Conservation (phyloP, 2,888 invertebrate genomes). For the Coecobrya sp. region DNA sequence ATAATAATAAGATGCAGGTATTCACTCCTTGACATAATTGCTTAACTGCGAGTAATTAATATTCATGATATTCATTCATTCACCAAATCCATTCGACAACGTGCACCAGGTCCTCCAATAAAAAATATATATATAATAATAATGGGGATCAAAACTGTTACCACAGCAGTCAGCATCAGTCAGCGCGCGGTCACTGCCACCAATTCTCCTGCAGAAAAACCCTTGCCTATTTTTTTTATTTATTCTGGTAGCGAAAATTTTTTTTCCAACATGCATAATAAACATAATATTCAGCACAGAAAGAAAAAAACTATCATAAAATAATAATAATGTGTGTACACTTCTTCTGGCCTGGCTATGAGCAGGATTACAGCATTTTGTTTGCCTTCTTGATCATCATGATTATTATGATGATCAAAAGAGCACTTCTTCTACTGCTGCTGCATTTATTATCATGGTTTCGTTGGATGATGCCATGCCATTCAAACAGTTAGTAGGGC, state of each 20-base stretch:
- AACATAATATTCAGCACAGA: neutral
- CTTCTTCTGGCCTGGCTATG: slow-evolving; percentile 32
- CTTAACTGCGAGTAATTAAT: slow-evolving; percentile 82
- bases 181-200: slow-evolving; percentile 57
- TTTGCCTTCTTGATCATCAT: slow-evolving; percentile 38
- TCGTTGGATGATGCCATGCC: slow-evolving; percentile 72
- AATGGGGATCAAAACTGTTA: slow-evolving; percentile 11
- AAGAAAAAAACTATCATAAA: too few species aligned
- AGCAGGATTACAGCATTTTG: slow-evolving; percentile 51
- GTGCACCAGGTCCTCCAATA: slow-evolving; percentile 15
- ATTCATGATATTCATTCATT: slow-evolving; percentile 76
- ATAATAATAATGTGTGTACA: neutral
- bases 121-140: neutral
- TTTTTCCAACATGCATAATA: neutral
- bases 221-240: neutral
- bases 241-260: slow-evolving; percentile 40
- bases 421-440: neutral
- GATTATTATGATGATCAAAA: slow-evolving; percentile 31
- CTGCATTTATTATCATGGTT: neutral
- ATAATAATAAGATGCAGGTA: slow-evolving; percentile 65
- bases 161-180: too few species aligned
- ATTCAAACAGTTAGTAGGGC: slow-evolving; percentile 81
- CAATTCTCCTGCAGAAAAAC: neutral
- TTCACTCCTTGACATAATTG: slow-evolving; percentile 83
- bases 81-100: slow-evolving; percentile 2